Percentiles rank a stretch among this genome's conserved stretches.
Conservation (phyloP, 1,140 invertebrate genomes). For the Meteorus sp. region DNA sequence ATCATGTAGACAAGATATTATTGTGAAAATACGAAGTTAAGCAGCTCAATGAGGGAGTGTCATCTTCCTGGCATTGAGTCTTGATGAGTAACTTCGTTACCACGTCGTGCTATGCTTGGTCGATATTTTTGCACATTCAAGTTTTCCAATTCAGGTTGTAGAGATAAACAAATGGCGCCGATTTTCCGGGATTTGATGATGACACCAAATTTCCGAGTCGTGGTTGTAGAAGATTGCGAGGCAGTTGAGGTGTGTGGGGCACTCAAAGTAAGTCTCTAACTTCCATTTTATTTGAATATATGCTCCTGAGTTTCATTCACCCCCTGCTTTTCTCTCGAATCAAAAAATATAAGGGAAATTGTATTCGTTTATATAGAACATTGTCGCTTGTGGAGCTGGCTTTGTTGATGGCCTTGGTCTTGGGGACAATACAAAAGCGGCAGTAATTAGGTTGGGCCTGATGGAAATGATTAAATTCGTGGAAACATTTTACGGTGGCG, state of each 20-base stretch:
- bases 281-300: not conserved
- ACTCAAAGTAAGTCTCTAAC: constrained; percentile 65
- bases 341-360: not conserved
- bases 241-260: constrained; percentile 86
- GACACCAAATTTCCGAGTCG: constrained; percentile 78
- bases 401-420: constrained; percentile 78
- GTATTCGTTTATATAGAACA: constrained; percentile 63
- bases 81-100: no score
- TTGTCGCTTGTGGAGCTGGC: constrained; percentile 82
- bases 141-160: constrained; percentile 60
- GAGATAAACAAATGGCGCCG: constrained; percentile 61
- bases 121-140: no score
- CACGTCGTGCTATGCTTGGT: no score
- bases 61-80: no score
- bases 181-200: constrained; percentile 74
- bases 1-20: not conserved
- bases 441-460: constrained; percentile 79
- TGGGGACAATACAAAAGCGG: constrained; percentile 87
- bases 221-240: constrained; percentile 74
- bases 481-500: constrained; percentile 64
- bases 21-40: not conserved
- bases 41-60: not conserved
- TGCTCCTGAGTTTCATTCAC: not conserved
- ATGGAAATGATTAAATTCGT: constrained; percentile 79
- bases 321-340: not conserved